Conservation (phyloP, 2,888 invertebrate species). For the Conistra vaccinii region DNA sequence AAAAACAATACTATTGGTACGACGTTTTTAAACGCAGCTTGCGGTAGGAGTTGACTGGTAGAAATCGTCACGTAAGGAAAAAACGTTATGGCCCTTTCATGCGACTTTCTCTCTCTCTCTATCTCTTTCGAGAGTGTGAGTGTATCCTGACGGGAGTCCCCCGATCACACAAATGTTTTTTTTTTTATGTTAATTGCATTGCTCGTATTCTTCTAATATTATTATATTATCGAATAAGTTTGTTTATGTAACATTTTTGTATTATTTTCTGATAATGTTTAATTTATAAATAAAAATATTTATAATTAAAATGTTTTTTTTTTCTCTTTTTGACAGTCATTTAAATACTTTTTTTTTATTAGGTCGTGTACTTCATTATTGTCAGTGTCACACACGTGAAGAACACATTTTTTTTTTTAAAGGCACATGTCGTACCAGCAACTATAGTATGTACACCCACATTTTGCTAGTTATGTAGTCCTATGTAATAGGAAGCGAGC, state of each 20-base stretch:
- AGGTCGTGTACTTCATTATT: neutral
- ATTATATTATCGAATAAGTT: slow-evolving; percentile 7
- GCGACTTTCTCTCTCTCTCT: no score
- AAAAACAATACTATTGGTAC: neutral
- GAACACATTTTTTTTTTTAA: neutral
- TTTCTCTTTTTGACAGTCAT: neutral
- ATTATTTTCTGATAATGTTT: slow-evolving; percentile 41
- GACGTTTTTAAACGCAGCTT: no score
- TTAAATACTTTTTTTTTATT: neutral
- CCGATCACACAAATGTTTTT: neutral
- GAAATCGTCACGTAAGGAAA: no score
- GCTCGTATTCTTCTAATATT: neutral
- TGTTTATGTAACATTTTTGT: slow-evolving; percentile 45
- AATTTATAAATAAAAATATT: slow-evolving; percentile 46
- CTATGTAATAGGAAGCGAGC: no score
- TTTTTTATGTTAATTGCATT: neutral
- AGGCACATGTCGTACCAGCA: no score
- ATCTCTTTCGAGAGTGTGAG: no score
- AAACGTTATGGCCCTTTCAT: no score
- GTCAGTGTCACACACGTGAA: no score
- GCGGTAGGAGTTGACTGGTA: no score
- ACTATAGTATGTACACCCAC: neutral
- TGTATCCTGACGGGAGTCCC: no score
- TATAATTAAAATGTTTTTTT: neutral
- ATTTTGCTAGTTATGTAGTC: no score